A percentile compares a stretch with the other conserved stretches of the same genome.
Evolutionary conservation across 35 echinoderm and acorn worm genomes (phyloP).

Genomic region (Patiria miniata): DNA sequence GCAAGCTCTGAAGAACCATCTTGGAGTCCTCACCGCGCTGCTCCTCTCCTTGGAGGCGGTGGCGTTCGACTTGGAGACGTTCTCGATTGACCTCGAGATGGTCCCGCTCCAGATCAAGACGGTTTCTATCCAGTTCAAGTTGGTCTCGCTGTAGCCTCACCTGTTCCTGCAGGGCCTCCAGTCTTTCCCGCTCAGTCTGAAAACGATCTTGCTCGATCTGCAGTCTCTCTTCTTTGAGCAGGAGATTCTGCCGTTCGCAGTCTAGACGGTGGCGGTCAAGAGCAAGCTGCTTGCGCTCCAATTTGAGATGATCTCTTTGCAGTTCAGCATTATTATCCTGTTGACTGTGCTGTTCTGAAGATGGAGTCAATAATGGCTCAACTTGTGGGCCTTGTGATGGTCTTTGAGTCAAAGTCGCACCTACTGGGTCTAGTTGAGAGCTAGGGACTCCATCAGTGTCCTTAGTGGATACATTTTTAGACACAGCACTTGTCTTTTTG

Average conservation of each 20-base stretch:
- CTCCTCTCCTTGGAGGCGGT: neutral
- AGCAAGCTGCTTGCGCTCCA: neutral
- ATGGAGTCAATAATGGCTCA: neutral
- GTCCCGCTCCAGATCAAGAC: neutral
- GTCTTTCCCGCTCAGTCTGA: neutral
- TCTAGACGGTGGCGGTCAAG: neutral
- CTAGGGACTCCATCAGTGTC: neutral
- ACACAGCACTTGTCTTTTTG: too few relatives aligned
- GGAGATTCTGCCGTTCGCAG: neutral
- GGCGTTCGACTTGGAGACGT: slow-evolving; percentile 2
- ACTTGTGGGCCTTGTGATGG: neutral
- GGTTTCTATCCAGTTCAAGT: neutral
- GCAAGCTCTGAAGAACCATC: neutral
- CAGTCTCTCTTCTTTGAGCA: neutral
- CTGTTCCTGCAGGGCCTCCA: neutral
- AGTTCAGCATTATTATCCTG: neutral
- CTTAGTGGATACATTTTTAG: neutral
- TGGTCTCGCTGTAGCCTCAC: slow-evolving; percentile 7
- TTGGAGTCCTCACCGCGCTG: slow-evolving; percentile 6
- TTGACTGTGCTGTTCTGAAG: neutral
- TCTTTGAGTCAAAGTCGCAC: neutral
- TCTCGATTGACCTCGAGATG: neutral
- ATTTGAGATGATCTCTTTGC: neutral
- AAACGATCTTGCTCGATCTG: neutral
- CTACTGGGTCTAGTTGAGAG: neutral